These are phyloP conservation scores for Manis crassicaudata DNA, from an alignment of 2,797 vertebrate genomes.

Conservation along the genomic window DNA sequence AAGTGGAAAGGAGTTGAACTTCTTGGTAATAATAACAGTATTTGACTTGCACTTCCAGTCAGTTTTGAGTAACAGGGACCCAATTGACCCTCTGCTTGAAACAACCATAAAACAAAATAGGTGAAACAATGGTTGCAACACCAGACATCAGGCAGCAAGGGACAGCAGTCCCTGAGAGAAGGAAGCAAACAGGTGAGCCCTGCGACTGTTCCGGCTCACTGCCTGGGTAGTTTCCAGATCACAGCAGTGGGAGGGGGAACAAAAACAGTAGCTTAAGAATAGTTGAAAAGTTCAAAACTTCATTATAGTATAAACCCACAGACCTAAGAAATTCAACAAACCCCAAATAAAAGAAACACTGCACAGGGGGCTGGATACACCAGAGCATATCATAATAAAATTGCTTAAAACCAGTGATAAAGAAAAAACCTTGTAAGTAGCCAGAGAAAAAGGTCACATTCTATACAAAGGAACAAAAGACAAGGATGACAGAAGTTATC, in stretches of 20 bases:
- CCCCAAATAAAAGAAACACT: neutral
- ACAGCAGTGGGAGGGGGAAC: neutral
- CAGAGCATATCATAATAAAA: neutral
- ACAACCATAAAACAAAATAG: neutral
- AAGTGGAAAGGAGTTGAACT: neutral
- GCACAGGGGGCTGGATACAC: neutral
- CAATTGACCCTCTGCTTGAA: neutral
- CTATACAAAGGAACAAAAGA: neutral
- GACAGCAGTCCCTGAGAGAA: neutral
- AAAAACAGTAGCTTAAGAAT: neutral
- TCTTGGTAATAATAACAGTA: constrained; percentile 13
- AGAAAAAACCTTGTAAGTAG: constrained; percentile 6
- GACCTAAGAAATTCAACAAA: constrained; percentile 12
- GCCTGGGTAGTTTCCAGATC: neutral
- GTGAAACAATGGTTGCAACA: neutral
- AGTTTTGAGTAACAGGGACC: neutral
- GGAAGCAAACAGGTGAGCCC: neutral
- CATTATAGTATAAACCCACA: neutral
- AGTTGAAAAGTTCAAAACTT: constrained; percentile 1
- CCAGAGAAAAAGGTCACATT: neutral
- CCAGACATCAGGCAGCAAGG: neutral
- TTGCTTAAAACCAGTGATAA: constrained; percentile 3
- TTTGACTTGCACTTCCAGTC: neutral
- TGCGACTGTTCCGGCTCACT: neutral
- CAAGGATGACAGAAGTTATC: neutral